A percentile compares a stretch with the other conserved stretches of the same genome.
Conservation (phyloP, 2,888 invertebrate species). For the Pemphredon lugubris region DNA sequence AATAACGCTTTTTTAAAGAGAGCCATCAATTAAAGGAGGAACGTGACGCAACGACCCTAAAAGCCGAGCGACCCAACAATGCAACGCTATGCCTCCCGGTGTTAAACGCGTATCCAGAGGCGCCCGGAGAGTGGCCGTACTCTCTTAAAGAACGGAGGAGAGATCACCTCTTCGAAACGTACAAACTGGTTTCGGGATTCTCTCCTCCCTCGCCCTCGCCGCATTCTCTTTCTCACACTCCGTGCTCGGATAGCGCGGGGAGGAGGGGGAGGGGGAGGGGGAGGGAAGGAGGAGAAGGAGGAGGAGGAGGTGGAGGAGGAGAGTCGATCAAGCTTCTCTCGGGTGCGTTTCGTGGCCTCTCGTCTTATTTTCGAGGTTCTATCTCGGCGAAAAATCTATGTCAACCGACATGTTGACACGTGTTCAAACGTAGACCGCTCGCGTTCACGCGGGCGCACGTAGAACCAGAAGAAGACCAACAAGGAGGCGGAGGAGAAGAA, state of each 20-base stretch:
- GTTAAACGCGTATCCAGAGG: slow-evolving; percentile 59
- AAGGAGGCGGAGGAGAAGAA: slow-evolving; percentile 8
- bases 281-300: slow-evolving; percentile 38
- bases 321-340: slow-evolving; percentile 67
- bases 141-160: slow-evolving; percentile 44
- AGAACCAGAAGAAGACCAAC: neutral
- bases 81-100: slow-evolving; percentile 61
- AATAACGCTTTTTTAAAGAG: slow-evolving; percentile 12
- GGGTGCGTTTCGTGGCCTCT: slow-evolving; percentile 33
- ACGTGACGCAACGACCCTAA: slow-evolving; percentile 43
- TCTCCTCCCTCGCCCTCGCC: slow-evolving; percentile 38
- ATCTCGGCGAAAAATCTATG: slow-evolving; percentile 77
- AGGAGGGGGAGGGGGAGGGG: too few relatives aligned
- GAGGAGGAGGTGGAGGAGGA: slow-evolving; percentile 16
- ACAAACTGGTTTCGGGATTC: slow-evolving; percentile 70
- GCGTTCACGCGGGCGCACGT: slow-evolving; percentile 30
- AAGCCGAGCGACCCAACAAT: slow-evolving; percentile 49
- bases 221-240: slow-evolving; percentile 54
- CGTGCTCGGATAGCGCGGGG: slow-evolving; percentile 26
- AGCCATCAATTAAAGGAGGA: slow-evolving; percentile 58
- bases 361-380: slow-evolving; percentile 69
- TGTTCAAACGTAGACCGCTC: slow-evolving; percentile 71
- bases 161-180: slow-evolving; percentile 51
- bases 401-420: slow-evolving; percentile 78
- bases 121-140: slow-evolving; percentile 41